Base-by-base conservation (phyloP, 2,888 invertebrate species). In the Amiota minor region DNA sequence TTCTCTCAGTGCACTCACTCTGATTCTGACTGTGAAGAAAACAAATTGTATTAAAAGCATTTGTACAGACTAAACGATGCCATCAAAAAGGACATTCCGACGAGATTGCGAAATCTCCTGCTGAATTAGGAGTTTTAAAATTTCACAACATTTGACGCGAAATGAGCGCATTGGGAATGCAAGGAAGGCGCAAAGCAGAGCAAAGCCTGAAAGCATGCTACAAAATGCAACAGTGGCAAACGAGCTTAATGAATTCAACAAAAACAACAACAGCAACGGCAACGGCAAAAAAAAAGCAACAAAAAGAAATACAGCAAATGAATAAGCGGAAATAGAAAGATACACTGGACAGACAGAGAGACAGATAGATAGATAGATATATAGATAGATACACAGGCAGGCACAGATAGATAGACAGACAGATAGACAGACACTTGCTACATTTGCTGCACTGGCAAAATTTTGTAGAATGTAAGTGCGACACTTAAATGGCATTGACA, bases 371-470 rank as follows among this genome's bases (percentile, higher is more conserved):
- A 59, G 16, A 59, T 16, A 18, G 72, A 62, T 68, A 70, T 23
- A 73, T 77, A 74, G 75, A 75, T 75, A 78, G 81, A 80, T 81
- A 80, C 76, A 75, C 80, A 85, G 76, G 72, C 77, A 73, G 76
- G 75, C 73, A 71, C 77, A 76, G 78, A 78, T 78, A 79, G 78
- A 75, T 75, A 82, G 69, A 50, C 70, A 56, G 53, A 70, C 35
- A 53, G 68, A 64, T 68, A 72, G 23, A 16, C 9, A 50, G 71
- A 20, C 71, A 56, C 53, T 65, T 35, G 35, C 35, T 6, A 35
- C 35, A 35, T 35, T 35, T 35, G 35, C 35, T 35, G 35, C 35
- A 35, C 35, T 35, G 35, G 74, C 70, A 61, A 59, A 67, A 64
- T 67, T 1, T 49, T 35, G 35, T 35, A 35, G n/a, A 20, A 53